Conservation (phyloP, 2,113 vertebrate genomes). For the Toxotes chatareus region DNA sequence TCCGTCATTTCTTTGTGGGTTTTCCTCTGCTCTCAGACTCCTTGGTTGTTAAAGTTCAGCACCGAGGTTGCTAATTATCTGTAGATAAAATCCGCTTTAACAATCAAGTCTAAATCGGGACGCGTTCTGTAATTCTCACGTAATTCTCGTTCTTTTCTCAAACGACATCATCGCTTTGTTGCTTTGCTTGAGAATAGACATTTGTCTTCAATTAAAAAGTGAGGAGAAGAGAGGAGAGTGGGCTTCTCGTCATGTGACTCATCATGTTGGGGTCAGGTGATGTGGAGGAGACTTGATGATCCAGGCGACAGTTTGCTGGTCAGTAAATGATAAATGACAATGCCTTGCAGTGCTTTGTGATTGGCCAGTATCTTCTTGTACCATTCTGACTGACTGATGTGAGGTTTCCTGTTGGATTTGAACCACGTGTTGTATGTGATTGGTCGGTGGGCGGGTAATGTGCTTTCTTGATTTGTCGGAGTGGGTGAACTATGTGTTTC, state of each 20-base stretch:
- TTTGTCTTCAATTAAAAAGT: neutral
- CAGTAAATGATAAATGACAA: constrained; percentile 31
- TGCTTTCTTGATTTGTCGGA: constrained; percentile 61
- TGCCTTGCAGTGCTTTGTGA: neutral
- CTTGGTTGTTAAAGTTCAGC: constrained; percentile 2
- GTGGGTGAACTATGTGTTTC: neutral
- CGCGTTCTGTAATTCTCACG: neutral
- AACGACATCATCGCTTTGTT: neutral
- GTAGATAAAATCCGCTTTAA: constrained; percentile 16
- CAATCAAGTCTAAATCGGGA: neutral
- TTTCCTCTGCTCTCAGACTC: constrained; percentile 5
- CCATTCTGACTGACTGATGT: constrained; percentile 11
- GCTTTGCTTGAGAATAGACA: constrained; percentile 22
- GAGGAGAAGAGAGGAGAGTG: constrained; percentile 14
- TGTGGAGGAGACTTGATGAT: constrained; percentile 37
- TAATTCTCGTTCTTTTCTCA: neutral
- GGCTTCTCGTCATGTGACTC: constrained; percentile 26
- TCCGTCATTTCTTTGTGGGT: neutral
- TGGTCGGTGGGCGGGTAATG: constrained; percentile 42
- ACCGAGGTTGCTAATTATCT: constrained; percentile 3
- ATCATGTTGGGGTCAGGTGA: constrained; percentile 8
- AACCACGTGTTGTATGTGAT: constrained; percentile 35
- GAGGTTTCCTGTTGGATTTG: constrained; percentile 30
- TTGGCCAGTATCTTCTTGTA: constrained; percentile 10
- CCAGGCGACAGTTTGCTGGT: constrained; percentile 6